A percentile compares a stretch with the other conserved stretches of the same genome.
Conservation (phyloP, 1,140 invertebrate genomes). For the Bombus sibiricus region DNA sequence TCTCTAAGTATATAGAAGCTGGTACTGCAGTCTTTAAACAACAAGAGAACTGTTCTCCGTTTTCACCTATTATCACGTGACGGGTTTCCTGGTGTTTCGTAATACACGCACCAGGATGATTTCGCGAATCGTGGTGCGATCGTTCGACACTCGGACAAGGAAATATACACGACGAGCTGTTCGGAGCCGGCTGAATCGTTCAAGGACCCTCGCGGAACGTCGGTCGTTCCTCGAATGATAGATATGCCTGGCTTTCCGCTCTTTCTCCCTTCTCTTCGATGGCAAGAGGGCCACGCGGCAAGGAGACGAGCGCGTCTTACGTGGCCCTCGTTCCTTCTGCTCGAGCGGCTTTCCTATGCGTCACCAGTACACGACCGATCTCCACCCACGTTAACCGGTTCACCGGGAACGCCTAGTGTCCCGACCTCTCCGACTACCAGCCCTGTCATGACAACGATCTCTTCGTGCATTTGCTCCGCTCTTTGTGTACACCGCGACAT, state of each 20-base stretch:
- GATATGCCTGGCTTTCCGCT: slow-evolving; percentile 59
- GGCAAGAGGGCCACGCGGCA: slow-evolving; percentile 23
- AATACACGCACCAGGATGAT: neutral
- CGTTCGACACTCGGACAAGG: neutral
- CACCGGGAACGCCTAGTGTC: slow-evolving; percentile 12
- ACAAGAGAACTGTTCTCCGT: neutral
- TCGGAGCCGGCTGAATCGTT: slow-evolving; percentile 11
- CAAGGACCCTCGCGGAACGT: slow-evolving; percentile 64
- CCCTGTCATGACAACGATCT: neutral
- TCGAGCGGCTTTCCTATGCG: slow-evolving; percentile 68
- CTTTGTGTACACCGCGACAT: neutral
- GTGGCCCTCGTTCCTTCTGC: slow-evolving; percentile 33
- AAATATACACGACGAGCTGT: neutral
- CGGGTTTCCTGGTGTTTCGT: neutral
- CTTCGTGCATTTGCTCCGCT: neutral
- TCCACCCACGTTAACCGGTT: slow-evolving; percentile 63
- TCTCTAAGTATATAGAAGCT: neutral
- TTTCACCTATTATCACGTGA: slow-evolving; percentile 28
- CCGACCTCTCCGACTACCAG: neutral
- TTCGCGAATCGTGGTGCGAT: neutral
- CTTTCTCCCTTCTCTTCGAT: slow-evolving; percentile 14
- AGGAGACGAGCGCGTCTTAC: slow-evolving; percentile 42
- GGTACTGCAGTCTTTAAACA: neutral
- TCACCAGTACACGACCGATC: slow-evolving; percentile 59
- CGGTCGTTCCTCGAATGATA: slow-evolving; percentile 73